These are phyloP conservation scores for Choristoneura fumiferana DNA, from an alignment of 1,140 invertebrate genomes.

Conservation along the genomic window DNA sequence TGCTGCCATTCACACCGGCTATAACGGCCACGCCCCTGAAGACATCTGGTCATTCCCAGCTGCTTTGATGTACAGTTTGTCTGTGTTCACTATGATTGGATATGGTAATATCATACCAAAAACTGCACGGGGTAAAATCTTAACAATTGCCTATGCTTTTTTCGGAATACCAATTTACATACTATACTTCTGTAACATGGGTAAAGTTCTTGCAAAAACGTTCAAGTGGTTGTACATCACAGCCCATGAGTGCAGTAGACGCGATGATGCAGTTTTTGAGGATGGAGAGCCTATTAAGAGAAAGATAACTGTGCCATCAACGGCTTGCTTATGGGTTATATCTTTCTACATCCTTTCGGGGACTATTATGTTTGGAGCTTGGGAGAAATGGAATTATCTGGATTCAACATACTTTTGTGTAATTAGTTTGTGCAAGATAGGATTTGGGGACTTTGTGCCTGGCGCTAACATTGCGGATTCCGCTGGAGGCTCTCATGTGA, in stretches of 20 bases:
- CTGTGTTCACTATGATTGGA: constrained; percentile 95
- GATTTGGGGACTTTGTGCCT: constrained; percentile 97
- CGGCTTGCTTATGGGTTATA: constrained; percentile 96
- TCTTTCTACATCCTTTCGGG: constrained; percentile 93
- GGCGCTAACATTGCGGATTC: constrained; percentile 84
- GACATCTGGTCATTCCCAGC: constrained; percentile 92
- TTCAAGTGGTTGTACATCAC: constrained; percentile 90
- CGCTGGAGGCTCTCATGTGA: constrained; percentile 85
- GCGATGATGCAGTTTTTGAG: constrained; percentile 73
- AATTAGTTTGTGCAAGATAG: constrained; percentile 94
- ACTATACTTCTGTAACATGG: constrained; percentile 94
- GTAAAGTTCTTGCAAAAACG: constrained; percentile 87
- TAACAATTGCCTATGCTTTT: constrained; percentile 95
- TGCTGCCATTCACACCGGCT: constrained; percentile 85
- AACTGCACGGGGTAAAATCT: constrained; percentile 93
- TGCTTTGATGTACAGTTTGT: constrained; percentile 91
- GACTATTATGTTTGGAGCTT: constrained; percentile 95
- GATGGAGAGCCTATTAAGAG: constrained; percentile 69
- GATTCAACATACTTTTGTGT: constrained; percentile 98
- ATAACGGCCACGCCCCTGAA: constrained; percentile 84
- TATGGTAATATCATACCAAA: constrained; percentile 96
- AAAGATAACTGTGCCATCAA: constrained; percentile 92
- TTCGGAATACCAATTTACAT: constrained; percentile 97
- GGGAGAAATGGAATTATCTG: constrained; percentile 95
- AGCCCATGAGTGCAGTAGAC: constrained; percentile 85